Evolutionary conservation across 2,113 vertebrate genomes (phyloP), one percentile per base, ranked within the genome.

Genomic region (Caracal caracal): DNA sequence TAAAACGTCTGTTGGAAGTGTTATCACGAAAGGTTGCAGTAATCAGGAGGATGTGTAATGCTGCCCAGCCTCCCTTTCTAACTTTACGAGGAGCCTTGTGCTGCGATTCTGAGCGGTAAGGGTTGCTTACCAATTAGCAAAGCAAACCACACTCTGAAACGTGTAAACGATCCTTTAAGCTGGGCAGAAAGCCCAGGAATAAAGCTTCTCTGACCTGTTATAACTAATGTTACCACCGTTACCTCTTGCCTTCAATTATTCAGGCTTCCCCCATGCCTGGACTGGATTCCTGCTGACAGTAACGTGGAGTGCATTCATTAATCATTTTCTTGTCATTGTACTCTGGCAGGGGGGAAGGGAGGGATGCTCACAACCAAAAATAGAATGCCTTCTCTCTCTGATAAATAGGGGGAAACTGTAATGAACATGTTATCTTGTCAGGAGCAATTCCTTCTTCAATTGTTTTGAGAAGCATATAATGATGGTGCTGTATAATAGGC

Each of bases 161-260:
- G 2, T 85, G 86, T 96, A 97, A 96, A 92, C 43, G 33, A 95
- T 84, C 87, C 40, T 97, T 97, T 97, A 63, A 95, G 93, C 95
- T 86, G 43, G 97, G 97, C 93, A 96, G 81, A 95, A 75, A 96
- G 94, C 80, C 98, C 97, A 96, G 37, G 70, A 96, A 88, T 19
- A 93, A 97, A 98, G 88, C 94, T 88, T 98, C 98, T 96, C 93
- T 97, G 96, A 94, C 75, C 91, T 73, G 49, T 49, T 97, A 83
- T 90, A 98, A 98, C 97, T 97, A 98, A 98, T 93, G 94, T 82
- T 98, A 84, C 93, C 94, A 98, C 95, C 68, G 61, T 97, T 97
- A 98, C 96, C 71, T 97, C 92, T 97, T 98, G 95, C 73, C 89
- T 98, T 98, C 97, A 97, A 97, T 99, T 98, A 98, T 98, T 98